Conservation (phyloP, 2,888 invertebrate species). For the Tachina fera region DNA sequence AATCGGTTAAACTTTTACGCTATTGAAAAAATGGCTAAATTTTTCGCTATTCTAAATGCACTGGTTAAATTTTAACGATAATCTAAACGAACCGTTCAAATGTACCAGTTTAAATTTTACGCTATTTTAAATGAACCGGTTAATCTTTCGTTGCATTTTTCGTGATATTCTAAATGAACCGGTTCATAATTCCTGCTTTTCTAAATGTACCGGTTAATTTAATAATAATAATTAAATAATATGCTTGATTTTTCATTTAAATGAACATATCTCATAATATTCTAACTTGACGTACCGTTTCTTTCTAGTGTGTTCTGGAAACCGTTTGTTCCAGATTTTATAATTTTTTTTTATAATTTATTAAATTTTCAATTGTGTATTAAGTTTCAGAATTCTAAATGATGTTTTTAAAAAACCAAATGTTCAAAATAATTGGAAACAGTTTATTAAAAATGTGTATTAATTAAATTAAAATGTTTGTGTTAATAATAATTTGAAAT, state of each 20-base stretch:
- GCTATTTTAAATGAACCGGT: background rate
- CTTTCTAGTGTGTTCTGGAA: background rate
- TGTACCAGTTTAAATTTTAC: background rate
- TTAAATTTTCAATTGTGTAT: background rate
- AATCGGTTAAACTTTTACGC: background rate
- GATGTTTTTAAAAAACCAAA: background rate
- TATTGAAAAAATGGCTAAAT: background rate
- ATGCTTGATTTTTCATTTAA: too few relatives aligned
- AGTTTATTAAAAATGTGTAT: background rate
- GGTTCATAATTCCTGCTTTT: too few relatives aligned
- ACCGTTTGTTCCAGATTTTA: background rate
- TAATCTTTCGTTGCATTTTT: background rate
- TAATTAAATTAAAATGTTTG: background rate
- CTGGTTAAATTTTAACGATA: background rate
- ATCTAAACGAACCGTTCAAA: background rate
- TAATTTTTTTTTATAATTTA: background rate
- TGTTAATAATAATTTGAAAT: background rate
- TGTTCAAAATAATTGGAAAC: background rate
- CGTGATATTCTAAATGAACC: too few relatives aligned
- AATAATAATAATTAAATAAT: too few relatives aligned
- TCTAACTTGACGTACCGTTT: too few relatives aligned
- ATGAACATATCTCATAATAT: too few relatives aligned
- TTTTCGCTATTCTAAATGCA: background rate
- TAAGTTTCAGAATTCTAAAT: background rate
- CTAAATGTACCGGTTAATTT: too few relatives aligned